Base-by-base conservation (phyloP, 2,113 vertebrate species). In the Butorides virescens region DNA sequence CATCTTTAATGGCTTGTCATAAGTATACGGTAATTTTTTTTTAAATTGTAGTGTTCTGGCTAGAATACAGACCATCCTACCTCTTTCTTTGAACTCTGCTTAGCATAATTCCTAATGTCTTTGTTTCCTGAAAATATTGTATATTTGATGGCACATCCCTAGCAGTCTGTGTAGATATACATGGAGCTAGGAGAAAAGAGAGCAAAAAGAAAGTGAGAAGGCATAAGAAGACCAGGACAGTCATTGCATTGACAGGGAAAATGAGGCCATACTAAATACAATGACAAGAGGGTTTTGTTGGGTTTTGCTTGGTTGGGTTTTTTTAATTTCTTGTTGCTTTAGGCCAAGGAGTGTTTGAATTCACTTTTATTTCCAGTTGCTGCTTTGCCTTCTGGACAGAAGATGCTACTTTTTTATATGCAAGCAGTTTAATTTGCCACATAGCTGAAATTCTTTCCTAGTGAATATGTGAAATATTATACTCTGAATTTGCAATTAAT, bases 391-490 rank as follows among this genome's bases (percentile, higher is more conserved):
- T 98, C 86, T 86, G 78, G 81, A 74, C 91, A 78, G 86, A 95
- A 97, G 73, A 94, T 95, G 58, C 59, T 83, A 77, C 83, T 84
- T 95, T 94, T 94, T 96, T 96, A 93, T 92, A 93, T 80, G 92
- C 80, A 86, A 90, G 87, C 85, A 95, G 59, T 91, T 97, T 97
- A 86, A 58, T 98, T 98, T 98, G 74, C 80, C 85, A 95, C 92
- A 95, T 97, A 97, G 88, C 70, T 97, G 95, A 94, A 92, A 96
- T 97, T 98, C 94, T 97, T 98, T 97, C 74, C 67, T 75, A 49
- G 87, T 97, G 92, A 98, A 96, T 92, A 97, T 93, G 70, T 97
- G 96, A 98, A 97, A 97, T 96, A 92, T 82, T 97, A 91, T 95
- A 93, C 90, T 58, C 86, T 61, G 44, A 97, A 97, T 97, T 98